Conservation (phyloP, 2,797 vertebrate species). For the Otus scops region DNA sequence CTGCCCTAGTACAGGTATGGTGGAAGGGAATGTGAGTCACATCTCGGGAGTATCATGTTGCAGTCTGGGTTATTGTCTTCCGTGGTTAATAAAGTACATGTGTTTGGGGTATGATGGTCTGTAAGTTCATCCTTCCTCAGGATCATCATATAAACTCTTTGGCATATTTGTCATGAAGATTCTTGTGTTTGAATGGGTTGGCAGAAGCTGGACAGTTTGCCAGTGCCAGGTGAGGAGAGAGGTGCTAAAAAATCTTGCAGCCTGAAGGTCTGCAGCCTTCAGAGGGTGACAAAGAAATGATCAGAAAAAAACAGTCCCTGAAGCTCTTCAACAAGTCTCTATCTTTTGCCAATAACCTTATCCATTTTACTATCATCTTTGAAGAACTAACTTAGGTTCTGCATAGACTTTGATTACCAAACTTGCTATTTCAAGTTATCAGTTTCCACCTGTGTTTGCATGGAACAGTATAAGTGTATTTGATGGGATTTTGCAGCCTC, state of each 20-base stretch:
- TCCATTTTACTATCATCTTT: not conserved
- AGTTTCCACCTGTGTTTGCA: accelerated
- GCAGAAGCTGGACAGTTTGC: not conserved
- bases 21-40: not conserved
- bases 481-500: not conserved
- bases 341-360: not conserved
- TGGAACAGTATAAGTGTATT: not conserved
- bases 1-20: not conserved
- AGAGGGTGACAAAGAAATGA: not conserved
- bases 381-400: not conserved
- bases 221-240: not conserved
- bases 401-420: not conserved
- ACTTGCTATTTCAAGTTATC: not conserved
- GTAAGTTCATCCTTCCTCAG: not conserved
- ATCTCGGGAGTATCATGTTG: not conserved
- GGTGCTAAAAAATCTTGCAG: not conserved
- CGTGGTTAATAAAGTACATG: not conserved
- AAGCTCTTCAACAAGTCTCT: not conserved
- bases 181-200: not conserved
- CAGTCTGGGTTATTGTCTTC: not conserved
- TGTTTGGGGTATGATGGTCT: not conserved
- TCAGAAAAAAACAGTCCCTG: not conserved
- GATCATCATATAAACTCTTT: not conserved
- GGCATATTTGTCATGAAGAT: not conserved
- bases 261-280: not conserved